Evolutionary conservation across 2,113 vertebrate species (phyloP).

Genomic region (Crotophaga sulcirostris): DNA sequence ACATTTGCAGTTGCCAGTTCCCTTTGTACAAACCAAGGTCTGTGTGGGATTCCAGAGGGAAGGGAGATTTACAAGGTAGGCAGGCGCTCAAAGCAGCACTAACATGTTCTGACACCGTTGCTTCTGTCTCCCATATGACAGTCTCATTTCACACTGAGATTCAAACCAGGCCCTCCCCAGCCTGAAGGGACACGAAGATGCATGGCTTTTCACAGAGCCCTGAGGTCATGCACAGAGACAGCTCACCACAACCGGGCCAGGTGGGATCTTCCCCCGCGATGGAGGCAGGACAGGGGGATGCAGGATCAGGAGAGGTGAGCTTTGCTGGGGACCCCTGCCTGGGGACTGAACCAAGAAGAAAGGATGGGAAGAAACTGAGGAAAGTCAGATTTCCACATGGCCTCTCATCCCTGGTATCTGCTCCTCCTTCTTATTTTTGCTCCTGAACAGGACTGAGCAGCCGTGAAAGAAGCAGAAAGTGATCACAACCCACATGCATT

Average conservation of each 20-base stretch:
- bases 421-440: neutral
- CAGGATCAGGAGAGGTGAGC: neutral
- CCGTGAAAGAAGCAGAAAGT: neutral
- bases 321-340: neutral
- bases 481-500: neutral
- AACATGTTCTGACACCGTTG: neutral
- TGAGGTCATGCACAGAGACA: neutral
- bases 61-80: neutral
- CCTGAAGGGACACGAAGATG: neutral
- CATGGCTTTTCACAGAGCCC: neutral
- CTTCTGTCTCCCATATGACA: neutral
- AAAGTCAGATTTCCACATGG: neutral
- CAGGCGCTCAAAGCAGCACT: neutral
- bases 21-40: neutral
- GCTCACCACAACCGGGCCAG: neutral
- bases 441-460: neutral
- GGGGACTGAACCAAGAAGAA: neutral
- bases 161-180: neutral
- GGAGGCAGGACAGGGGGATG: neutral
- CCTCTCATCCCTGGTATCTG: neutral
- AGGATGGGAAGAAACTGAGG: neutral
- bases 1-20: neutral
- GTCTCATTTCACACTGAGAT: neutral
- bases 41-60: neutral
- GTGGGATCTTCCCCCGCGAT: neutral